Conservation (phyloP, 1,140 invertebrate species). For the Reticulitermes speratus region DNA sequence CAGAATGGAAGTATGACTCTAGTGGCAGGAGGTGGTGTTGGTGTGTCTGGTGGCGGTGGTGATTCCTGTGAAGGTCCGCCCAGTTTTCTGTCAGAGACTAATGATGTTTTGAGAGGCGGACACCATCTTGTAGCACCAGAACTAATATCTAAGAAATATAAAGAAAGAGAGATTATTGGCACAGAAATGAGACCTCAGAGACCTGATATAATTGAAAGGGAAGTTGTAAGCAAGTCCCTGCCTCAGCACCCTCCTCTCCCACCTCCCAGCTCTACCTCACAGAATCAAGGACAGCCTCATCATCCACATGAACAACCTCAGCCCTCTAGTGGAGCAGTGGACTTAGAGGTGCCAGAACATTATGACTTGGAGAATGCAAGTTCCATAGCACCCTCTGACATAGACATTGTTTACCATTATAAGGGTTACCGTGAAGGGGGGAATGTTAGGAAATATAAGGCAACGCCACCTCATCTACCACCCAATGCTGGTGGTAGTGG, state of each 20-base stretch:
- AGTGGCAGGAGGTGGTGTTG: conserved; percentile 38
- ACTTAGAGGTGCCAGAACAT: conserved; percentile 88
- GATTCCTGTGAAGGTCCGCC: conserved; percentile 44
- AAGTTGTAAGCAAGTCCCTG: conserved; percentile 78
- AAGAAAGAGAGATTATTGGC: conserved; percentile 73
- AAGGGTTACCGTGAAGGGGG: conserved; percentile 80
- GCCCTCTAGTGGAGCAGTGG: conserved; percentile 61
- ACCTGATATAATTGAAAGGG: conserved; percentile 90
- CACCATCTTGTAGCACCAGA: conserved; percentile 75
- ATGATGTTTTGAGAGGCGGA: conserved; percentile 63
- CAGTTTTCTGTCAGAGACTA: conserved; percentile 63
- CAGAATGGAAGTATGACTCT: conserved; percentile 62
- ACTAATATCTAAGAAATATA: conserved; percentile 81
- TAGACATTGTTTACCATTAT: conserved; percentile 95
- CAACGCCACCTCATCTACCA: conserved; percentile 66
- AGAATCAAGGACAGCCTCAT: conserved; percentile 58
- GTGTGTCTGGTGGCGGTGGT: conserved; percentile 21
- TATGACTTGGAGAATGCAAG: conserved; percentile 97
- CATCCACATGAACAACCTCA: conserved; percentile 57
- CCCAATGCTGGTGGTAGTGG: conserved; percentile 41
- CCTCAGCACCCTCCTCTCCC: conserved; percentile 66
- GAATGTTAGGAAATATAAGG: conserved; percentile 83
- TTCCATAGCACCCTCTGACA: conserved; percentile 95
- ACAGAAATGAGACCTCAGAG: conserved; percentile 62
- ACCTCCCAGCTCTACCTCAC: conserved; percentile 53